Conservation (phyloP, 2,888 invertebrate species). For the Dascillus cervinus region DNA sequence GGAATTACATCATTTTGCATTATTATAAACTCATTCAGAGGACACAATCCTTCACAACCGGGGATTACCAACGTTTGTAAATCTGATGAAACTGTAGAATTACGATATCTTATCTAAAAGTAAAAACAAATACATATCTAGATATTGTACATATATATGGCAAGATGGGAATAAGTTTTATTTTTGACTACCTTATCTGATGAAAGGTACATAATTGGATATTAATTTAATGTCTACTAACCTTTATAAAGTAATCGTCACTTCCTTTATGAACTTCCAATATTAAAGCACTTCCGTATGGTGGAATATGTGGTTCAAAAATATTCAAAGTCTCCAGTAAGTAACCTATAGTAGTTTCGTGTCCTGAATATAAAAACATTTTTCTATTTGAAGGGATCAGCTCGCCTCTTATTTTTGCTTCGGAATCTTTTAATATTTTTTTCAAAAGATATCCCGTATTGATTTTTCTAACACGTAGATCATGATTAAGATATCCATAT, state of each 20-base stretch:
- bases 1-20: constrained; percentile 5
- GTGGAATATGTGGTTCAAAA: constrained; percentile 45
- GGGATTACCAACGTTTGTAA: too few species aligned
- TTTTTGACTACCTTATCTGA: not conserved
- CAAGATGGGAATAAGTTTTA: not conserved
- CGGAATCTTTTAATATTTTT: constrained; percentile 50
- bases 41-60: constrained; percentile 50
- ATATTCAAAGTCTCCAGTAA: constrained; percentile 50
- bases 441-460: constrained; percentile 38
- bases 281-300: constrained; percentile 14
- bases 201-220: not conserved
- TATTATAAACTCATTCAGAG: constrained; percentile 43
- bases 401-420: constrained; percentile 37
- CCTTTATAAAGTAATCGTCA: constrained; percentile 33
- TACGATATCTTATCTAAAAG: too few species aligned
- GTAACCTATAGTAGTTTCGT: constrained; percentile 58
- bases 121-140: too few species aligned
- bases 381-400: constrained; percentile 43
- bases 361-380: constrained; percentile 54
- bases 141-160: not conserved
- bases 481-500: constrained; percentile 35
- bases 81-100: too few species aligned
- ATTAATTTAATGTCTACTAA: constrained; percentile 1
- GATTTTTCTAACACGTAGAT: constrained; percentile 29
- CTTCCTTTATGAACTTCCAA: constrained; percentile 14